Conservation (phyloP, 2,797 vertebrate genomes). For the Anguilla marmorata region DNA sequence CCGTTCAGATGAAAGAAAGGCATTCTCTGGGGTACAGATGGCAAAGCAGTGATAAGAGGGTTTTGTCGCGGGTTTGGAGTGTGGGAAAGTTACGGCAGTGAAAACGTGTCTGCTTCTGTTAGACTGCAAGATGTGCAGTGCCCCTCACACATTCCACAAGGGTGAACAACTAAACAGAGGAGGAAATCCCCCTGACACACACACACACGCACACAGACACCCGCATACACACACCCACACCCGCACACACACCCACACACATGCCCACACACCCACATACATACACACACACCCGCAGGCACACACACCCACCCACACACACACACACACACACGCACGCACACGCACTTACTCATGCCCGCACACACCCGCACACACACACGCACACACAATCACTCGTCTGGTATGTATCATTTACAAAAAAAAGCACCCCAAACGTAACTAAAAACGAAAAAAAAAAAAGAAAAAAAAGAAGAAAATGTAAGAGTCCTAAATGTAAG, state of each 20-base stretch:
- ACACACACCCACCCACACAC: background rate
- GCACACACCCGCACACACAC: background rate
- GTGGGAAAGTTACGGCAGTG: slow-evolving; percentile 10
- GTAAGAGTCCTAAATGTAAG: background rate
- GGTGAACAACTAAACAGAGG: background rate
- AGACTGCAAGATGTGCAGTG: slow-evolving; percentile 7
- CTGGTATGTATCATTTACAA: slow-evolving; percentile 5
- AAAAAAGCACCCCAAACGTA: background rate
- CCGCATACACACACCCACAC: background rate
- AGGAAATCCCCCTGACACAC: background rate
- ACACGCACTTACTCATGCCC: too few species aligned
- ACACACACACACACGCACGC: background rate
- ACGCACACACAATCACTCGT: background rate
- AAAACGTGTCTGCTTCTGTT: slow-evolving; percentile 17
- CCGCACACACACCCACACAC: background rate
- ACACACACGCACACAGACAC: background rate
- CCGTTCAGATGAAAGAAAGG: background rate
- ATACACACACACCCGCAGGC: background rate
- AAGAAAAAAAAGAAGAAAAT: background rate
- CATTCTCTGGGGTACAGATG: background rate
- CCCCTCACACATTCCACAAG: slow-evolving; percentile 21
- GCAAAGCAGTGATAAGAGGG: background rate
- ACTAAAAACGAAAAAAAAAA: background rate
- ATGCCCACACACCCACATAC: background rate
- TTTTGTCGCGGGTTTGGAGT: background rate